Evolutionary conservation across 2,113 vertebrate genomes (phyloP), one percentile per base, ranked within the genome.

Genomic region (Lasiurus borealis): DNA sequence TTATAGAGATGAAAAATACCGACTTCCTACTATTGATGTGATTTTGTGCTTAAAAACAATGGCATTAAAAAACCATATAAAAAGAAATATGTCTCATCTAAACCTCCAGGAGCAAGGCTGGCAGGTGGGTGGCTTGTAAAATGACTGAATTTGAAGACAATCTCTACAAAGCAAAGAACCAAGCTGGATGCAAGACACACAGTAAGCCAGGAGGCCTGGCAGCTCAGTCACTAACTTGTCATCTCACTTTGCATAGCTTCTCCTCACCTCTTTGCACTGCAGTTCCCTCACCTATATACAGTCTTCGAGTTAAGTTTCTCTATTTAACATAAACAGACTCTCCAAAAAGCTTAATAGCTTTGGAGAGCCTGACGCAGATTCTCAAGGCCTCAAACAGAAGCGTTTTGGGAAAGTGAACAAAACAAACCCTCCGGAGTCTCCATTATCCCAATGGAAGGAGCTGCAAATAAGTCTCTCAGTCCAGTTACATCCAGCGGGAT

Each of bases 331-430:
- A 52, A 52, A 85, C 71, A 91, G 29, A 66, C 25, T 84, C 78
- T 93, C 34, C 71, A 92, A 72, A 93, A 85, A 92, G 5, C 50
- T 77, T 66, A 77, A 93, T 23, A 84, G 46, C 72, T 54, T 80
- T 87, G 92, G 71, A 88, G 75, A 96, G 80, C 44, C 64, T 90
- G n/a, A 87, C 13, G 75, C 72, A 66, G 75, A 94, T 62, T 86
- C 88, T 78, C 85, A 83, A 76, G 95, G 40, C 86, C 31, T 54
- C 77, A 88, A 59, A 92, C 82, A 76, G 75, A 31, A 96, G 75
- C 36, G 82, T 95, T 97, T 93, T 29, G 57, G 29, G 46, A 93
- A 69, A 93, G 14, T 25, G 50, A 97, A 94, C 50, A 93, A 94
- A 97, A 92, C 34, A 92, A 96, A 90, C 50, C 21, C 90, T 75